Percentiles rank a stretch among this genome's conserved stretches.
phyloP scores from a whole-genome alignment of 2,888 invertebrate species.

The Caenorhabditis afra region DNA sequence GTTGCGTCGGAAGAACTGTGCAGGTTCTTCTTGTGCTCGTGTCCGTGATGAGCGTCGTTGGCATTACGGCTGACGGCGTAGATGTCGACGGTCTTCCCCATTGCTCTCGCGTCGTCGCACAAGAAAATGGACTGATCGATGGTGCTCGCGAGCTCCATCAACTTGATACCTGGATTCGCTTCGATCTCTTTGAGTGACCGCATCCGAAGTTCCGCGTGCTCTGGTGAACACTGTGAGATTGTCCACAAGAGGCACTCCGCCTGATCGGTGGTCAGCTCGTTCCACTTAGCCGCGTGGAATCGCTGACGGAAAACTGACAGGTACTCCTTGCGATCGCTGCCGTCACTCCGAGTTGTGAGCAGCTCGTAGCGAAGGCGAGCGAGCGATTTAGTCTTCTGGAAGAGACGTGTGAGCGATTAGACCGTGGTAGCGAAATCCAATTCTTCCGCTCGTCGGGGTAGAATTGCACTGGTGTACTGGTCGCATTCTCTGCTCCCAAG shows the following conservation, averaged over 20 bases:
- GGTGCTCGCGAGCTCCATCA: too few species aligned
- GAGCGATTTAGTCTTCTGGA: background rate
- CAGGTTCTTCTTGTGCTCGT: background rate
- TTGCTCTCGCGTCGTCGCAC: too few species aligned
- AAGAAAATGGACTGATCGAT: too few species aligned
- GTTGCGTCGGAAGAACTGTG: background rate
- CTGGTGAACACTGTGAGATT: background rate
- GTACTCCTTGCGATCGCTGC: background rate
- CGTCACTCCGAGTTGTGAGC: background rate
- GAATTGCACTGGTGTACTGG: background rate
- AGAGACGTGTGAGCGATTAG: background rate
- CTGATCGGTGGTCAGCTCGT: background rate
- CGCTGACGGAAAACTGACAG: background rate
- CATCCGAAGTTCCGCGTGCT: background rate
- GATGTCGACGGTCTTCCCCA: too few species aligned
- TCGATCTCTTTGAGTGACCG: too few species aligned
- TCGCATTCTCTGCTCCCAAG: background rate
- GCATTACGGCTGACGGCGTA: too few species aligned
- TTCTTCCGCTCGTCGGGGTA: background rate
- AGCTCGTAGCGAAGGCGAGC: constrained; percentile 9
- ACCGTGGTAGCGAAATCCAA: too few species aligned
- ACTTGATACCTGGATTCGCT: background rate
- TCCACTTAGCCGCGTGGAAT: background rate
- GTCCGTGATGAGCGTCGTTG: background rate
- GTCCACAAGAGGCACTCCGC: constrained; percentile 1